These are phyloP conservation scores for Merodon equestris DNA, from an alignment of 2,888 invertebrate genomes.

Conservation along the genomic window DNA sequence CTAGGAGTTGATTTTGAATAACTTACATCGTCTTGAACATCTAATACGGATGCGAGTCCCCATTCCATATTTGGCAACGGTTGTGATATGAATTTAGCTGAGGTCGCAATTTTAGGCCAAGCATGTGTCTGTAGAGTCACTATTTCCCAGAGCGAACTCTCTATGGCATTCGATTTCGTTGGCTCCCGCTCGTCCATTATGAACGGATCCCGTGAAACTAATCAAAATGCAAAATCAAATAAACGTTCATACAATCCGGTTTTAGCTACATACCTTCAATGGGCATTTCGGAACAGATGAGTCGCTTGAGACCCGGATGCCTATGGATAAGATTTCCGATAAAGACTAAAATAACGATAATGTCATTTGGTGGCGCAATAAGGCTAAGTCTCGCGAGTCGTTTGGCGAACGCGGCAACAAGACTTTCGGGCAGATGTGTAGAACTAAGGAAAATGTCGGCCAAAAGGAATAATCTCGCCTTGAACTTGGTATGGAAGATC, in stretches of 20 bases:
- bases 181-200: constrained; percentile 90
- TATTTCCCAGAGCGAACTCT: constrained; percentile 96
- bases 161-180: constrained; percentile 87
- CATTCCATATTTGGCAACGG: constrained; percentile 85
- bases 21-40: constrained; percentile 83
- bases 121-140: constrained; percentile 87
- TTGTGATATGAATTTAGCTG: constrained; percentile 85
- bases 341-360: constrained; percentile 87
- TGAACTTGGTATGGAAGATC: constrained; percentile 94
- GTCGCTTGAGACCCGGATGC: constrained; percentile 89
- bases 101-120: constrained; percentile 85
- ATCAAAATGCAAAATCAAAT: not conserved
- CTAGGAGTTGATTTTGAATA: not conserved
- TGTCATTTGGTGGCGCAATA: constrained; percentile 89
- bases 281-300: constrained; percentile 81
- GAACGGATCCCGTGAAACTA: constrained; percentile 86
- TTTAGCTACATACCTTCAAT: constrained; percentile 74
- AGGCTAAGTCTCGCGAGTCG: constrained; percentile 90
- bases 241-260: not conserved
- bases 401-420: constrained; percentile 96
- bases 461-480: constrained; percentile 91
- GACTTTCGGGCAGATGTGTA: constrained; percentile 92
- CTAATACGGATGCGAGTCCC: constrained; percentile 84
- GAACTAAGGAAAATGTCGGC: constrained; percentile 95
- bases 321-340: constrained; percentile 91